Evolutionary conservation across 2,888 invertebrate species (phyloP), one percentile per base, ranked within the genome.

Genomic region (Theodoxus fluviatilis): DNA sequence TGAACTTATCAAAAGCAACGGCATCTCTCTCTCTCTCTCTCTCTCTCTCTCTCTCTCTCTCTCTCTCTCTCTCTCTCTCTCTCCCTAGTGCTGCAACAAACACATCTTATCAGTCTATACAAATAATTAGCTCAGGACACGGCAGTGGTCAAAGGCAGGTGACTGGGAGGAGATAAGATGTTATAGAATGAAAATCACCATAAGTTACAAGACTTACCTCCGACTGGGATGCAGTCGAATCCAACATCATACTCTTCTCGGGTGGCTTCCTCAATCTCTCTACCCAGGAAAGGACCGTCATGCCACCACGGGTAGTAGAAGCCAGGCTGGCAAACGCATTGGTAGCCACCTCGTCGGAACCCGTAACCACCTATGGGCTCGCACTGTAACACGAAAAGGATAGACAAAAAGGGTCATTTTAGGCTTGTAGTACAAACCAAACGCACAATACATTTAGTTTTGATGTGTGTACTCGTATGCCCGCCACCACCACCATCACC

Each of bases 321-420:
- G 0, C 96, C 94, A 0, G 98, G 96, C 81, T 91, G 91, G 88
- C 98, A 98, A 43, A 84, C 82, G 74, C 87, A 87, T 75, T 82
- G 81, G 76, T 87, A 98, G 7, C 96, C 97, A 67, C 98, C 98
- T 82, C 98, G 91, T 68, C 96, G 90, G 87, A 94, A 96, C 55
- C 98, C 98, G 93, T 94, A 98, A 3, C 98, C 98, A 85, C 96
- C 93, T 66, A 98, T 87, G 0, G 98, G 98, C 88, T 98, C 98
- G 87, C 98, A 98, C 93, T 95, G 81, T 57, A 40, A 67, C 38
- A 15, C 33, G 12, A 61, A 15, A 31, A 12, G 7, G n/a, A 15
- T 22, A 38, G 22, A 35, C 6, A 66, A 66, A 47, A 47, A 28
- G 31, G 9, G 6, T 37, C 18, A 18, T 9, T 63, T 18, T 25